phyloP scores from a whole-genome alignment of 2,888 invertebrate genomes.

The Drosophila acutilabella region DNA sequence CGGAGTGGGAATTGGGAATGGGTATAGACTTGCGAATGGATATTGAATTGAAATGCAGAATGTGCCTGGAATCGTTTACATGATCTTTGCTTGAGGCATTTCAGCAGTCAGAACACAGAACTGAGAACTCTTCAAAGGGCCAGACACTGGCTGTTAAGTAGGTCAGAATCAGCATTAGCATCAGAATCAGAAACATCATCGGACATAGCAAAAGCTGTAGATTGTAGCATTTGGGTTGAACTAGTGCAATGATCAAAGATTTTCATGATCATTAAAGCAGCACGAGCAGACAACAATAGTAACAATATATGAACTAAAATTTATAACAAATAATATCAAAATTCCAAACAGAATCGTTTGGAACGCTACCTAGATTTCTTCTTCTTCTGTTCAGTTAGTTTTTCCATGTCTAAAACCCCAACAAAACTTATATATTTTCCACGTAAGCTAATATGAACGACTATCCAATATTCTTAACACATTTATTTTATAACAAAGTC shows the following conservation, averaged over 20 bases:
- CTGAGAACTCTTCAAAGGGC: conserved; percentile 52
- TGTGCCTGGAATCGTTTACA: conserved; percentile 47
- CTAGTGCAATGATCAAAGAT: conserved; percentile 32
- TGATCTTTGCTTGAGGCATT: conserved; percentile 47
- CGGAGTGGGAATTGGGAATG: conserved; percentile 1
- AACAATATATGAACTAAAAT: background rate
- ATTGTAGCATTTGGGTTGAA: conserved; percentile 6
- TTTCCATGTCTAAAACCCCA: too few species aligned
- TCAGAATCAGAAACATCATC: background rate
- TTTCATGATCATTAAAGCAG: conserved; percentile 37
- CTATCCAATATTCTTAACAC: background rate
- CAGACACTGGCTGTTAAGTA: conserved; percentile 59
- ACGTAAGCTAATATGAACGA: too few species aligned
- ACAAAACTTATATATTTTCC: too few species aligned
- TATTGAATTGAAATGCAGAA: conserved; percentile 23
- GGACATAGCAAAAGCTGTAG: background rate
- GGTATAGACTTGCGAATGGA: conserved; percentile 16
- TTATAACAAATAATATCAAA: background rate
- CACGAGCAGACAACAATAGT: conserved; percentile 5
- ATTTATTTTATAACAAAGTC: background rate
- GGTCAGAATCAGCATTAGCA: conserved; percentile 54
- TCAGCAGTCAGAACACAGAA: background rate
- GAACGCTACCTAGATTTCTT: too few species aligned
- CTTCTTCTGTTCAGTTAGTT: too few species aligned
- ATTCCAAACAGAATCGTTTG: too few species aligned